These are phyloP conservation scores for Mustelus asterias DNA, from an alignment of 2,113 vertebrate genomes.

Conservation along the genomic window DNA sequence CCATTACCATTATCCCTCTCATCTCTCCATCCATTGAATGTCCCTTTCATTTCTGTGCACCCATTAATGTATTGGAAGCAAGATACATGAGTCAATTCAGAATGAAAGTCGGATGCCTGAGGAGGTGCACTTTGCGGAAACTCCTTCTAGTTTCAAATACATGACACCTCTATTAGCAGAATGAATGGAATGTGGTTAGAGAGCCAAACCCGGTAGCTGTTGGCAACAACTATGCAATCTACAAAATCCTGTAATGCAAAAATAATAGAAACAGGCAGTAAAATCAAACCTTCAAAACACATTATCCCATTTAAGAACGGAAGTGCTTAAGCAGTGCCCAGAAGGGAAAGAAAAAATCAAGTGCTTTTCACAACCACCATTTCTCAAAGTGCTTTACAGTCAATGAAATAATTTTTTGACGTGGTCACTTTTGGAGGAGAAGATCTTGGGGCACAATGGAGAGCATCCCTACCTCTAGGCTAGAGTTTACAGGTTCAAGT, in stretches of 20 bases:
- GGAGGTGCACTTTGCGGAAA: background rate
- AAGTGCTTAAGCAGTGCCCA: background rate
- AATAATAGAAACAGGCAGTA: background rate
- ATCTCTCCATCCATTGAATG: too few species aligned
- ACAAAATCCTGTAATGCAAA: background rate
- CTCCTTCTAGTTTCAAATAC: background rate
- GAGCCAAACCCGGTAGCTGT: background rate
- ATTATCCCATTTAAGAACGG: background rate
- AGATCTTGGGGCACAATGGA: too few species aligned
- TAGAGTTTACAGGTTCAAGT: too few species aligned
- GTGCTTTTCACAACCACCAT: too few species aligned
- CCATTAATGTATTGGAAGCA: background rate
- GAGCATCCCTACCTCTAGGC: too few species aligned
- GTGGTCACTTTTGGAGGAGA: too few species aligned
- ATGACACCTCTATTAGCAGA: background rate
- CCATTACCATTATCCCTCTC: too few species aligned
- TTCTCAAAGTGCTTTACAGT: too few species aligned
- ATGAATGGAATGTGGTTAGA: background rate
- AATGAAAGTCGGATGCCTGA: background rate
- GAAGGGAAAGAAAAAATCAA: too few species aligned
- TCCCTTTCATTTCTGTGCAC: too few species aligned
- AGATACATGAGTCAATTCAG: background rate
- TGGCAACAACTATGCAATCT: background rate
- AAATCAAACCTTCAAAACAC: background rate
- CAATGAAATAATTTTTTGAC: too few species aligned